Evolutionary conservation across 1,140 invertebrate genomes (phyloP), one percentile per base, ranked within the genome.

Genomic region (Zaprionus inermis): DNA sequence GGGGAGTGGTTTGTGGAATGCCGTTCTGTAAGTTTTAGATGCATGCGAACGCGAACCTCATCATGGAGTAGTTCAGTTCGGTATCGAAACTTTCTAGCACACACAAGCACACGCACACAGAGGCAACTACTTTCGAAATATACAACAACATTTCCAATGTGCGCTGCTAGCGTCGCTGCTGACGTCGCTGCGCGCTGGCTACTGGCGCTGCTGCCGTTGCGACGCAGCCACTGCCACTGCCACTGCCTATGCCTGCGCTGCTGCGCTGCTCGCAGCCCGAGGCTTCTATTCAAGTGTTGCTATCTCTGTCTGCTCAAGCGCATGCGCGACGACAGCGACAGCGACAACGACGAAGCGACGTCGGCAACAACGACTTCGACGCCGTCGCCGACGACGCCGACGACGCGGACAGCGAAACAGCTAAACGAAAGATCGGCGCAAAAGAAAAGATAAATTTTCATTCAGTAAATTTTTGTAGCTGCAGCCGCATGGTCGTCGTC

Each of bases 21-120:
- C 71, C 73, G 90, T 91, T 91, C 91, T 91, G 90, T 91, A 91
- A 91, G 84, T 91, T 91, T 89, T 83, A 72, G 86, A 78, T 86
- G 81, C 75, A 64, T 74, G 71, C 75, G 80, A 44, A 76, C 76
- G 75, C 73, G 72, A 78, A 72, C 72, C 72, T 76, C 67, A 67
- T 54, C 80, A 74, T 74, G 79, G 79, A 80, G 78, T 65, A 73
- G 67, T 59, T 75, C 67, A 58, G 64, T 60, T 72, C 36, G 60
- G 41, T 75, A 75, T 71, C 74, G 72, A 86, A 86, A 88, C 83
- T 88, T 88, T 88, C 84, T 89, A 88, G 84, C 84, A 75, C 83
- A 80, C 77, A 74, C 55, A 79, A 51, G 77, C 61, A 85, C 20
- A 56, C 11, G 49, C 18, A 73, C 18, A 73, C 52, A 60, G 24